Evolutionary conservation across 64 coral and sea anemone species (phyloP).

Genomic region (Trachythela sp.): DNA sequence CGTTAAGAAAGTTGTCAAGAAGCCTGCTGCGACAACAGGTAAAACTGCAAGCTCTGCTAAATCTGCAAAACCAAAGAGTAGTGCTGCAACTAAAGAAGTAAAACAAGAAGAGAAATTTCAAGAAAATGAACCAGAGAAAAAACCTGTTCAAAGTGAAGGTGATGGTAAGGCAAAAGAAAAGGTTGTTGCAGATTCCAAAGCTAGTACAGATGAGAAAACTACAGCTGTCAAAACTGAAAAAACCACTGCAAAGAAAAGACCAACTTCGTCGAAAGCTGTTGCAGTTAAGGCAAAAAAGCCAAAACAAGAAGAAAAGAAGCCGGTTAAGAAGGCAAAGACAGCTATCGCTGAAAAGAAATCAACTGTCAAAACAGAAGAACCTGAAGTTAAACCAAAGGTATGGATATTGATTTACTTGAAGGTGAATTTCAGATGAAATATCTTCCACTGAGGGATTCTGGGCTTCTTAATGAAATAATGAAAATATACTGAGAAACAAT

Average conservation of each 20-base stretch:
- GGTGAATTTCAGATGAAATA: too few species aligned
- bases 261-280: not conserved
- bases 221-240: not conserved
- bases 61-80: not conserved
- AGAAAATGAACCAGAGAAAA: constrained; percentile 35
- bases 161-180: constrained; percentile 16
- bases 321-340: not conserved
- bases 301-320: constrained; percentile 38
- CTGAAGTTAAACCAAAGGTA: not conserved
- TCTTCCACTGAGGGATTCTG: too few species aligned
- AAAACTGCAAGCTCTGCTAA: not conserved
- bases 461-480: too few species aligned
- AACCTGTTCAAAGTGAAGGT: constrained; percentile 1
- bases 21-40: not conserved
- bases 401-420: not conserved
- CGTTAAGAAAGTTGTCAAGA: not conserved
- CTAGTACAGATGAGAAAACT: constrained; percentile 19
- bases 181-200: not conserved
- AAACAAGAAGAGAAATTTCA: constrained; percentile 45
- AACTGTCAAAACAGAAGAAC: not conserved
- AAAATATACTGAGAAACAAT: too few species aligned
- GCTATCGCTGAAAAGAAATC: not conserved
- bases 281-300: constrained; percentile 17
- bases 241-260: constrained; percentile 20
- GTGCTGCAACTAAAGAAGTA: not conserved